Percentiles rank a stretch among this genome's conserved stretches.
These are phyloP conservation scores for Lasioglossum villosulum DNA, from an alignment of 2,888 invertebrate species.

Conservation along the genomic window DNA sequence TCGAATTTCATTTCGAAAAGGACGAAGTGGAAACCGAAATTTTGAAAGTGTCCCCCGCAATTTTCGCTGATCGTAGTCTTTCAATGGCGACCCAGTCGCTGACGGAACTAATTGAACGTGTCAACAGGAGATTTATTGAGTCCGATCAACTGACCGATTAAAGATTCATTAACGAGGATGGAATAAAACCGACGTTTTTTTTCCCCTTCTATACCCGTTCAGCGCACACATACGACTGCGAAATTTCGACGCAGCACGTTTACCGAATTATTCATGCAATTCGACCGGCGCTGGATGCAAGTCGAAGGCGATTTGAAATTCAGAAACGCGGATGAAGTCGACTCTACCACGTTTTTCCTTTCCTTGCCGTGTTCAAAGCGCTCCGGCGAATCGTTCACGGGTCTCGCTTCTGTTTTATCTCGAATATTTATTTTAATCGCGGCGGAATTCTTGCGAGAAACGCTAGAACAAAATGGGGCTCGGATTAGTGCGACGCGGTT, in stretches of 20 bases:
- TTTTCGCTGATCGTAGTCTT: neutral
- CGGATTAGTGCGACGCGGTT: neutral
- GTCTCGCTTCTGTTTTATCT: neutral
- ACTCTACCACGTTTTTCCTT: neutral
- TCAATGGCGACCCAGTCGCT: neutral
- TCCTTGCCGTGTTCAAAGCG: neutral
- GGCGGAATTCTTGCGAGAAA: neutral
- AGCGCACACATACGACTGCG: neutral
- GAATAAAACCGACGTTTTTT: constrained; percentile 9
- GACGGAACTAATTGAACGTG: constrained; percentile 7
- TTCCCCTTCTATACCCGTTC: neutral
- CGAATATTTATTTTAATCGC: neutral
- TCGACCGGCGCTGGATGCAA: constrained; percentile 18
- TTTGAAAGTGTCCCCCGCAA: neutral
- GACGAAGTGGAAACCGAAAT: neutral
- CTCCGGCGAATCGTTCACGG: constrained; percentile 25
- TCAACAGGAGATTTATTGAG: constrained; percentile 14
- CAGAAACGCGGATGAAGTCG: constrained; percentile 31
- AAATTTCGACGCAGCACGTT: constrained; percentile 37
- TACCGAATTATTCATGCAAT: constrained; percentile 58
- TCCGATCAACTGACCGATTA: constrained; percentile 22
- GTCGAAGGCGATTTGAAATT: constrained; percentile 48
- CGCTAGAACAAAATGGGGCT: neutral
- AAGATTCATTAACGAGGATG: constrained; percentile 23
- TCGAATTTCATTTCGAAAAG: neutral